Conservation (phyloP, 1,140 invertebrate genomes). For the Belonocnema kinseyi region DNA sequence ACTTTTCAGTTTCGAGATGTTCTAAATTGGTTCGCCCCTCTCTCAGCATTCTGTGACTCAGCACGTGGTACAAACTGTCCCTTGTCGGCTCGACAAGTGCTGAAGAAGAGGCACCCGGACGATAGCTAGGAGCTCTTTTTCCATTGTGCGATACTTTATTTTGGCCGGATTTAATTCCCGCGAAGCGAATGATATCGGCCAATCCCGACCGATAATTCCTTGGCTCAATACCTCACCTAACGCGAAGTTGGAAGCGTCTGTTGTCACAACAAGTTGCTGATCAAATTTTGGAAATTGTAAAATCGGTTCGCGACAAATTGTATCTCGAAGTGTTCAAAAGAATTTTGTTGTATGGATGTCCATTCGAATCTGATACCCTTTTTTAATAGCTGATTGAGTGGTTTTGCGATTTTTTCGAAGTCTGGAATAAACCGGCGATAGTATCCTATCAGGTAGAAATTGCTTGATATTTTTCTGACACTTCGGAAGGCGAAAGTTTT, state of each 20-base stretch:
- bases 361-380: no score
- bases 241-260: constrained; percentile 29
- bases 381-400: constrained; percentile 11
- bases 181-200: constrained; percentile 1
- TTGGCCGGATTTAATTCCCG: background rate
- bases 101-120: no score
- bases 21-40: no score
- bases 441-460: no score
- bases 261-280: constrained; percentile 28
- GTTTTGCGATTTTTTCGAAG: constrained; percentile 30
- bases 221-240: constrained; percentile 31
- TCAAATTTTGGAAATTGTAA: constrained; percentile 34
- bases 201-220: constrained; percentile 33
- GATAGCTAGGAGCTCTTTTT: no score
- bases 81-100: no score
- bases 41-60: no score
- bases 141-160: no score
- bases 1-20: no score
- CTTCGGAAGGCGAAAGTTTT: no score
- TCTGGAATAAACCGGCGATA: constrained; percentile 37
- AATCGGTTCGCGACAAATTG: constrained; percentile 27
- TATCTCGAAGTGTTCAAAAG: constrained; percentile 27
- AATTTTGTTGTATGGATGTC: constrained; percentile 21
- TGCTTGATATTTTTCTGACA: no score
- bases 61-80: no score